Evolutionary conservation across 1,140 invertebrate genomes (phyloP), one percentile per base, ranked within the genome.

Genomic region (Cherax quadricarinatus): DNA sequence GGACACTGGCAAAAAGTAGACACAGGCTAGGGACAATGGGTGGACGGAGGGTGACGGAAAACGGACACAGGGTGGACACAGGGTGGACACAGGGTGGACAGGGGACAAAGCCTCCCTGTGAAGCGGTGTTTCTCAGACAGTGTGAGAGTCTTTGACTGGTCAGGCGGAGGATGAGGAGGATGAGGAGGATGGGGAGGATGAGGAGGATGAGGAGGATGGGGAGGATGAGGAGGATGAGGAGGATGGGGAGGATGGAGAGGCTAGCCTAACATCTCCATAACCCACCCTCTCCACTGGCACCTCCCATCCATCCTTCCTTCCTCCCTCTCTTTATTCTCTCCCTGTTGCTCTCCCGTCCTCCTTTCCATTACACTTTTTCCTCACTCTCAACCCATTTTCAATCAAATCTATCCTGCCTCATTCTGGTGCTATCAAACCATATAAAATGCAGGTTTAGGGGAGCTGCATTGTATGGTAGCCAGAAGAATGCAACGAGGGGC

Each of bases 1-100:
- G 87, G 87, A 89, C 88, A 89, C 57, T 24, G 62, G 88, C 88
- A 89, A 89, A 89, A 89, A 89, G 80, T 89, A 57, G 88, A 89
- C 88, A 89, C 80, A 12, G 48, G 18, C 21, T 30, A 24, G 88
- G 53, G 88, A 89, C 88, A 89, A 89, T 89, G 60, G 60, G 79
- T 73, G 88, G 88, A 89, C 88, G 83, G 88, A 12, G 80, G 80
- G 60, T 62, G 88, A 80, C 78, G 51, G 88, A 66, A 83, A 82
- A 51, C 62, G 79, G 88, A 89, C 88, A 89, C 88, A 30, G 66
- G 73, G 70, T 75, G 82, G 81, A 75, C 88, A 78, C 21, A 4
- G 82, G 88, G 78, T 41, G 79, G 88, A 89, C 88, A 89, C 88
- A 30, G 66, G 73, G 70, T 75, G 82, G 81, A 75, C 88, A 78